Evolutionary conservation across 2,797 vertebrate species (phyloP), one percentile per base, ranked within the genome.

Genomic region (Acomys russatus): DNA sequence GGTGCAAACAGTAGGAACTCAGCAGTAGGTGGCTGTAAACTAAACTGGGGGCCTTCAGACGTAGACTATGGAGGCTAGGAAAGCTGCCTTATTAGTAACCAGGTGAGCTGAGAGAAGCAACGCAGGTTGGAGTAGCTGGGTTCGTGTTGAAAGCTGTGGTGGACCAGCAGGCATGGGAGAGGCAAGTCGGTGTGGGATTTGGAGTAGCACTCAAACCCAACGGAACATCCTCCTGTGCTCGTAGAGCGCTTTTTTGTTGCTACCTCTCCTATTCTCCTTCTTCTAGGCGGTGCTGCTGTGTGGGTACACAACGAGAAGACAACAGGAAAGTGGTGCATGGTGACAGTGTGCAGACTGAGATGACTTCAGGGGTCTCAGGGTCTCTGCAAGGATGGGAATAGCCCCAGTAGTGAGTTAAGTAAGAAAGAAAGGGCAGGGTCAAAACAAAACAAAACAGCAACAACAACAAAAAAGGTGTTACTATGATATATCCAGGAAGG

Each of bases 401-500:
- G 49, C 38, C 38, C 66, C 17, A 59, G 18, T 14, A 20, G 20
- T 86, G 74, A n/a, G 20, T 63, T 74, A 54, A 66, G 56, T 82
- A 38, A 90, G 73, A 77, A 63, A 66, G 85, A 73, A 56, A 44
- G 17, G 76, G n/a, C 49, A 61, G 11, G 63, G 64, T 23, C 68
- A 23, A 78, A 80, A 35, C 14, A 66, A 78, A 80, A 44, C 44
- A 44, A 44, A 44, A 44, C 44, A 44, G 4, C 44, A 44, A 44
- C 44, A 44, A 44, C 44, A 44, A 44, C 44, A 44, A 44, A 3
- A 59, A 59, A 18, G 4, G 44, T 23, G 20, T 91, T 54, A 22
- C 79, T 77, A 18, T 38, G 80, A 87, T 84, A 35, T 66, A 68
- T 74, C n/a, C 30, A 73, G n/a, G n/a, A 84, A 91, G 35, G 78